Evolutionary conservation across 2,888 invertebrate species (phyloP), one percentile per base, ranked within the genome.

Genomic region (Agonopterix alstromeriana): DNA sequence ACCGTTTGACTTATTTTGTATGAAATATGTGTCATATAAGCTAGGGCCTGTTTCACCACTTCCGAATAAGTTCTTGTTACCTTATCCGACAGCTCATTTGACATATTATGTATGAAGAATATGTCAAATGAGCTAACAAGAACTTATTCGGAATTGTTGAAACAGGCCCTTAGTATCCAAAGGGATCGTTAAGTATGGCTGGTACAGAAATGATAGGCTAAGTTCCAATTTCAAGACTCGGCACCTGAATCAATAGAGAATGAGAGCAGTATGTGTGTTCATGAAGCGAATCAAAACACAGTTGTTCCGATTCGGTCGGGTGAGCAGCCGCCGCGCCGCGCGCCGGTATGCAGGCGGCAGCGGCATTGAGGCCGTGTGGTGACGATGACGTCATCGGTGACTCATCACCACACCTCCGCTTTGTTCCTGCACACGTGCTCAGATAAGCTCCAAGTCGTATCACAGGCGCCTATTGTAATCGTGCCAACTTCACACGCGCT

Each of bases 311-410:
- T 50, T 45, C 42, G 48, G 47, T 40, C 43, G 46, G 44, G 48
- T 36, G 50, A 42, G 46, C 40, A 12, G 44, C 48, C 49, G 42
- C 14, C 12, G 49, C 44, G 48, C 46, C 36, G 36, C 36, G 36
- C n/a, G n/a, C n/a, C 48, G 45, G 38, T 27, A 27, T 27, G n/a
- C 38, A n/a, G 38, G 10, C 38, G 38, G 10, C 38, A 38, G 9
- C 38, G 38, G 10, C 38, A 38, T 9, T 5, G 38, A 38, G 38
- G 38, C 38, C 9, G 38, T n/a, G n/a, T n/a, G n/a, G 38, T 9
- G 48, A 51, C 52, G 51, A 51, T 52, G 50, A 38, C 42, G 42
- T 10, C 45, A 40, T 38, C 49, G 14, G 36, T 51, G 52, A 50
- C 12, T 49, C 48, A 48, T 35, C 36, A 10, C 42, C 35, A 10